Conservation (phyloP, 2,113 vertebrate genomes). For the Oreocharis arfaki region DNA sequence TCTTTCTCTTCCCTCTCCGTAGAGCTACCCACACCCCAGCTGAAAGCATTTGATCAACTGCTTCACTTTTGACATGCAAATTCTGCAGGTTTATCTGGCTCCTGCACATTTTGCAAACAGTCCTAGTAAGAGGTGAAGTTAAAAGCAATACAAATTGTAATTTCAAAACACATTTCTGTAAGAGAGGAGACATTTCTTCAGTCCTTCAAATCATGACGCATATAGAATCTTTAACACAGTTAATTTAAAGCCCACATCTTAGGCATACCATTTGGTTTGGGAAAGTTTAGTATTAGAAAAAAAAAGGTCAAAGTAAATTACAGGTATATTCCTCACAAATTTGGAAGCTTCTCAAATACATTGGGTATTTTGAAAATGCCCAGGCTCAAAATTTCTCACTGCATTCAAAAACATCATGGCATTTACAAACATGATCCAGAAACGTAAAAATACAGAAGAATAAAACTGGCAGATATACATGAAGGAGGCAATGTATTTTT, state of each 20-base stretch:
- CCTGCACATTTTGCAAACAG: not conserved
- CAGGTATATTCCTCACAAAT: not conserved
- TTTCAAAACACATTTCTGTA: not conserved
- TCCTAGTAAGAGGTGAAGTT: not conserved
- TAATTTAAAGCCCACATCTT: not conserved
- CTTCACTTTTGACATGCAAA: conserved; percentile 25
- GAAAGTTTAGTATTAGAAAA: not conserved
- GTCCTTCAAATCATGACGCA: not conserved
- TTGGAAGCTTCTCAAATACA: not conserved
- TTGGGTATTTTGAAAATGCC: not conserved
- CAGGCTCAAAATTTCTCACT: not conserved
- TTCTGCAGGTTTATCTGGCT: conserved; percentile 25
- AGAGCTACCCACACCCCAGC: not conserved
- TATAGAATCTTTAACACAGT: not conserved
- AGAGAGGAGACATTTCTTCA: not conserved
- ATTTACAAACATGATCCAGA: not conserved
- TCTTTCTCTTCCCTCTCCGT: not conserved
- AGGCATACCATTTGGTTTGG: not conserved
- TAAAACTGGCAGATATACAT: not conserved
- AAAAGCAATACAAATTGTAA: not conserved
- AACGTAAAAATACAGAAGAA: not conserved
- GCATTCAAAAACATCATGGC: not conserved
- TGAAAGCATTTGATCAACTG: not conserved
- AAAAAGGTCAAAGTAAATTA: not conserved
- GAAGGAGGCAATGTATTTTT: not conserved